Evolutionary conservation across 2,113 vertebrate genomes (phyloP).

Genomic region (Calidris pugnax): DNA sequence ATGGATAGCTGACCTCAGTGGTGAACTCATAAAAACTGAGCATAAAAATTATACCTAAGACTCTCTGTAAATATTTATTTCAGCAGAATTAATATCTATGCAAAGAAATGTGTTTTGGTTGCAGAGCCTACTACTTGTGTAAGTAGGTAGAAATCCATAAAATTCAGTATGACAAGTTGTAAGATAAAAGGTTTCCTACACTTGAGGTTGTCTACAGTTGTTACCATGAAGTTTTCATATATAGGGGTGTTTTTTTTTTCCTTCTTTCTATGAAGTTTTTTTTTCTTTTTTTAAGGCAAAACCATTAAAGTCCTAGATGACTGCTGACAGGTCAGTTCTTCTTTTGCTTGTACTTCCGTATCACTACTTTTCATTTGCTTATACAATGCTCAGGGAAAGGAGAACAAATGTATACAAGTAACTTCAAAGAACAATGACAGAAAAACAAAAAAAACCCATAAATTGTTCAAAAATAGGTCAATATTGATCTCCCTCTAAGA

Average conservation of each 20-base stretch:
- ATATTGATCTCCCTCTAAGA: not conserved
- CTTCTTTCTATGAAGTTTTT: not conserved
- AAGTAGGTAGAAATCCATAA: not conserved
- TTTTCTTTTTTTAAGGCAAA: not conserved
- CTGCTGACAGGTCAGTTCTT: not conserved
- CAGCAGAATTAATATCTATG: not conserved
- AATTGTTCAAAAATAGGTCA: not conserved
- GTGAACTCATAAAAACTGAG: not conserved
- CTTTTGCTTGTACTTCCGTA: not conserved
- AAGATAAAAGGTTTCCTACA: not conserved
- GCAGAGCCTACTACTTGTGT: not conserved
- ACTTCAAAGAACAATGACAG: not conserved
- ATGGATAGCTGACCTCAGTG: not conserved
- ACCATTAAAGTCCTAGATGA: not conserved
- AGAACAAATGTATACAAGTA: not conserved
- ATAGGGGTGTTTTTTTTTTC: not conserved
- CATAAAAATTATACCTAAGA: not conserved
- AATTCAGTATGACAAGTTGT: not conserved
- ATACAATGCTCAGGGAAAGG: not conserved
- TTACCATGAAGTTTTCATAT: not conserved
- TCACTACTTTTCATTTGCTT: not conserved
- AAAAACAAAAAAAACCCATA: not conserved
- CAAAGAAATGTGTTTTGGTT: not conserved
- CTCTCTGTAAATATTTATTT: not conserved
- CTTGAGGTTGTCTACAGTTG: not conserved